Base-by-base conservation (phyloP, 2,113 vertebrate species). In the Myrmecobius fasciatus region DNA sequence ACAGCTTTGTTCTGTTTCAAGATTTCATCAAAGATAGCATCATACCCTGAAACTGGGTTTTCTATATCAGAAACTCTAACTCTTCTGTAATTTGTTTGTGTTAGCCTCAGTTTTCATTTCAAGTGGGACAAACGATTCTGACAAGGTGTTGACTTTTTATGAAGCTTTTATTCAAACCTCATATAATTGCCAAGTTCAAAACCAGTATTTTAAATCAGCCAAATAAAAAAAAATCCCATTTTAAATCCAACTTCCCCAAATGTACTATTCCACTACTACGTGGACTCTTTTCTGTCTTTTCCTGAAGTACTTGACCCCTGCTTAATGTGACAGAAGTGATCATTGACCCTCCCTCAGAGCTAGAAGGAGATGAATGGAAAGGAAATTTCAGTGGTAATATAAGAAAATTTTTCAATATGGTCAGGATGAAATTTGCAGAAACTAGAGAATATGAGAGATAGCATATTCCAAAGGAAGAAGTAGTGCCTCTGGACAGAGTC, bases 81-180 rank as follows among this genome's bases (percentile, higher is more conserved):
- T 97, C 4, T 17, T 92, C 47, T 94, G 26, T 48, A 97, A 51
- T 92, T 95, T 94, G 43, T 51, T 52, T 43, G 4, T 93, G 46
- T 88, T 92, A 89, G 25, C 25, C 93, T 97, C 51, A 92, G 54
- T 90, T 97, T 97, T 96, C n/a, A 92, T 94, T 96, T 89, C 91
- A 97, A 89, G 47, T 93, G 91, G 54, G 88, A 94, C 51, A 96
- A 31, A 91, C 48, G 91, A 95, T 60, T 95, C 49, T 83, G 51
- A 91, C 3, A 92, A 25, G 17, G 2, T 89, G 54, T 52, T 96
- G 92, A 92, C 6, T 92, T 94, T 53, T 93, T 94, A 11, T 25
- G 0, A 51, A 43, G 53, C 22, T 96, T 47, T 67, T 67, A 91
- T 47, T 92, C 93, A 91, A 92, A 91, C 17, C 60, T 3, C 14